These are phyloP conservation scores for Encarsia formosa DNA, from an alignment of 2,888 invertebrate genomes.

Conservation along the genomic window DNA sequence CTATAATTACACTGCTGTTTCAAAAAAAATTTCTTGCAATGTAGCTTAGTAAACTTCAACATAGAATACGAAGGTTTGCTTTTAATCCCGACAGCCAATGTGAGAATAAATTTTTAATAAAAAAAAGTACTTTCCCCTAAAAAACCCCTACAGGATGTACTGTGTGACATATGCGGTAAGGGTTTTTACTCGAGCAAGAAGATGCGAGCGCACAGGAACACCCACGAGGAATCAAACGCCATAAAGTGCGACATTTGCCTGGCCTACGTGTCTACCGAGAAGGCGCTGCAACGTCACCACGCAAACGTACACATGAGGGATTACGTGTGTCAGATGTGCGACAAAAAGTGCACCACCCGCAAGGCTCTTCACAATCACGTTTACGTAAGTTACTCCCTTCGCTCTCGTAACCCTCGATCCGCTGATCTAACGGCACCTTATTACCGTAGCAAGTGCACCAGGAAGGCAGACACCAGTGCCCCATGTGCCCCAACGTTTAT, in stretches of 20 bases:
- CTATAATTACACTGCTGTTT: too few species aligned
- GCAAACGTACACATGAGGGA: slow-evolving; percentile 9
- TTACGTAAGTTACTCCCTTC: slow-evolving; percentile 13
- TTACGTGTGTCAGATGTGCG: slow-evolving; percentile 9
- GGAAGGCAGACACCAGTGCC: slow-evolving; percentile 9
- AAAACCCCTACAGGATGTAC: background rate
- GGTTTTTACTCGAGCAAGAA: slow-evolving; percentile 12
- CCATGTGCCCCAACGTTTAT: slow-evolving; percentile 12
- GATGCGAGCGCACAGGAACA: slow-evolving; percentile 15
- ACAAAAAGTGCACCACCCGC: slow-evolving; percentile 10
- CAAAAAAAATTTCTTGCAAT: too few species aligned
- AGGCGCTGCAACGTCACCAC: slow-evolving; percentile 9
- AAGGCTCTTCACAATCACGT: slow-evolving; percentile 16
- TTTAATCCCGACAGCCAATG: too few species aligned
- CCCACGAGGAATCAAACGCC: slow-evolving; percentile 15
- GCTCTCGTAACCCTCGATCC: too few species aligned
- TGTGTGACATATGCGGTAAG: slow-evolving; percentile 13
- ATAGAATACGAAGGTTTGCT: too few species aligned
- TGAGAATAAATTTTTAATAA: background rate
- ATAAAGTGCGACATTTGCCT: slow-evolving; percentile 13
- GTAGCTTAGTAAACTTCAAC: too few species aligned
- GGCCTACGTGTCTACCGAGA: background rate
- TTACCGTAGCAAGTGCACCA: slow-evolving; percentile 15
- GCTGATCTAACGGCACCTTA: background rate
- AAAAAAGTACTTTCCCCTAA: background rate